Base-by-base conservation (phyloP, 2,113 vertebrate genomes). In the Tiliqua scincoides region DNA sequence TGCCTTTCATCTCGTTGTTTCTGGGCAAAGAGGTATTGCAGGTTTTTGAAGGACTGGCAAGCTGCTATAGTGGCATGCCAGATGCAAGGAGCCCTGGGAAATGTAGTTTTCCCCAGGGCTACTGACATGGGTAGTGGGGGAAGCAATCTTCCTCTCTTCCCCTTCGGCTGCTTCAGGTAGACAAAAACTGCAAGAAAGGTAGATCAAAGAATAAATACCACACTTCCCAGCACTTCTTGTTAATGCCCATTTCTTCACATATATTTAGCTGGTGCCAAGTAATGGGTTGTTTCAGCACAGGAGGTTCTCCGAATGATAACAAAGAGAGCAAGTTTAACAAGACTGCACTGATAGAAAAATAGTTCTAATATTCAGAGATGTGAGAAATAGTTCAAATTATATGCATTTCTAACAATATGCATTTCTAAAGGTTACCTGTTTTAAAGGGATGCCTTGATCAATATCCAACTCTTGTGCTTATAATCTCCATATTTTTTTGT, bases 391-490 rank as follows among this genome's bases (percentile, higher is more conserved):
- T 40, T 75, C 40, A 48, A 48, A n/a, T 32, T 37, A 17, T 59
- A 68, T 68, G 30, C 6, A n/a, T 40, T 48, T 74, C 57, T 74
- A 48, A n/a, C 25, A 37, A 17, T 59, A 68, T 68, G 30, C 6
- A n/a, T 40, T 48, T 74, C 82, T 74, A 84, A 59, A 62, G 32
- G 59, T 61, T 68, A 48, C 43, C 30, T 52, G 63, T 62, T 74
- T 59, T 1, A 9, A 23, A 30, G 35, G 89, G 3, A 35, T 85
- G 83, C 21, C 90, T 82, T 82, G 27, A 87, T 83, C 70, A 30
- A 74, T 54, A 88, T 0, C 43, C 71, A 23, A 7, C 4, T 81
- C 5, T 37, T 78, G 10, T 80, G 18, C 65, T 59, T 23, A 88
- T 72, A 72, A 43, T 43, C 17, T 37, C 2, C 30, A 72, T 6